phyloP scores from a whole-genome alignment of 2,888 invertebrate species.

The Dynastes maya region DNA sequence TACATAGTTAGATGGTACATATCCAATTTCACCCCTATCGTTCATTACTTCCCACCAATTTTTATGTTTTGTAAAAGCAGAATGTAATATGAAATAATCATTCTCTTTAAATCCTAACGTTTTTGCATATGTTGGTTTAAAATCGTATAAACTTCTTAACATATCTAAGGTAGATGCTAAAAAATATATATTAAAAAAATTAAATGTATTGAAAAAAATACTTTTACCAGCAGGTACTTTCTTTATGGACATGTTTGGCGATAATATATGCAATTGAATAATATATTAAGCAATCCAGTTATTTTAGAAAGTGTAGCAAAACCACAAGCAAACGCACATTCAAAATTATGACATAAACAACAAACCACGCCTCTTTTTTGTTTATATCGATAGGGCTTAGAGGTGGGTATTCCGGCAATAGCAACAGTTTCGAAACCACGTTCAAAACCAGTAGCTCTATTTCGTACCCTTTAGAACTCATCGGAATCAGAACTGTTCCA shows the following conservation, averaged over 20 bases:
- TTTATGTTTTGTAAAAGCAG: constrained; percentile 83
- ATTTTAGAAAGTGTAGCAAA: constrained; percentile 48
- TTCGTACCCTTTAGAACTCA: too few species aligned
- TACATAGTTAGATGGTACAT: constrained; percentile 91
- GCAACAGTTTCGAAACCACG: too few species aligned
- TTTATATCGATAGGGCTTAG: constrained; percentile 34
- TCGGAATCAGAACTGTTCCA: too few species aligned
- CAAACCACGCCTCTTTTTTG: constrained; percentile 53
- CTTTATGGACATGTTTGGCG: constrained; percentile 50
- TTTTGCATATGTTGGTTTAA: constrained; percentile 87
- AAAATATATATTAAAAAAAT: constrained; percentile 20
- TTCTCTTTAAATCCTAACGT: constrained; percentile 87
- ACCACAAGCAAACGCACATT: constrained; percentile 24
- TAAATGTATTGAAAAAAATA: constrained; percentile 25
- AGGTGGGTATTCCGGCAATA: too few species aligned
- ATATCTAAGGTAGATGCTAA: constrained; percentile 81
- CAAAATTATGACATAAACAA: constrained; percentile 47
- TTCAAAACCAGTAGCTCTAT: too few species aligned
- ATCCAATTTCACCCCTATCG: constrained; percentile 86
- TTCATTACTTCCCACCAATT: constrained; percentile 94
- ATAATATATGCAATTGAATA: constrained; percentile 10
- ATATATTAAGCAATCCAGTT: constrained; percentile 36
- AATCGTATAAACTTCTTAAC: constrained; percentile 88
- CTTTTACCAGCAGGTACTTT: constrained; percentile 45
- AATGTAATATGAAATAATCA: constrained; percentile 86